These are phyloP conservation scores for Anthopleura sola DNA, from an alignment of 64 coral and sea anemone species.

Conservation along the genomic window DNA sequence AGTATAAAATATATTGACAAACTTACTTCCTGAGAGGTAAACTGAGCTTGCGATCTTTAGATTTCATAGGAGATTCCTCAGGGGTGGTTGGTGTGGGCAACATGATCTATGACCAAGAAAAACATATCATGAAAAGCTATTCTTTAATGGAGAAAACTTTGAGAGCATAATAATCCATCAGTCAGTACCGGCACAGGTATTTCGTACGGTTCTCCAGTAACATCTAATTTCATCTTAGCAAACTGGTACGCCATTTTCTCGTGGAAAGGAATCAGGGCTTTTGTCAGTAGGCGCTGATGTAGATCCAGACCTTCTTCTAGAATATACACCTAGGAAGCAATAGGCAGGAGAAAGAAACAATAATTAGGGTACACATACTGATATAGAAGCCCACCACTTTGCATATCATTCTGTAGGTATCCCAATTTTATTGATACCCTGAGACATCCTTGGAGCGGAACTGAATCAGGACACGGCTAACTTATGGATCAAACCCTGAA, in stretches of 20 bases:
- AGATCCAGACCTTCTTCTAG: conserved; percentile 64
- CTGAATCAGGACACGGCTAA: too few relatives aligned
- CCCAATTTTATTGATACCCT: too few relatives aligned
- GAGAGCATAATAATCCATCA: neutral
- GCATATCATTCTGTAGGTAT: too few relatives aligned
- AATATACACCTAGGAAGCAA: conserved; percentile 39
- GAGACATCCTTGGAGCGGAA: too few relatives aligned
- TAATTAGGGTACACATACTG: neutral
- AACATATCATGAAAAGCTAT: neutral
- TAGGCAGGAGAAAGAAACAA: neutral
- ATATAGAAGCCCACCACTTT: too few relatives aligned
- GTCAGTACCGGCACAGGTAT: conserved; percentile 22
- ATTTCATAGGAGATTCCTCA: conserved; percentile 1
- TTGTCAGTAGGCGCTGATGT: conserved; percentile 56
- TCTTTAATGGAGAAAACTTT: neutral
- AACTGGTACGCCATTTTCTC: conserved; percentile 71
- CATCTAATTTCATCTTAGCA: conserved; percentile 65
- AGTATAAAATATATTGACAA: too few relatives aligned
- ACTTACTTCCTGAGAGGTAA: conserved; percentile 15
- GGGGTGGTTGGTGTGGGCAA: neutral
- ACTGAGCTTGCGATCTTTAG: conserved; percentile 21
- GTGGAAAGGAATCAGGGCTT: conserved; percentile 68
- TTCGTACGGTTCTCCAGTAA: conserved; percentile 49
- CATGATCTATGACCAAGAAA: neutral
- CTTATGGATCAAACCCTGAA: too few relatives aligned